phyloP scores from a whole-genome alignment of 2,888 invertebrate species.

The Hoplodrina blanda region DNA sequence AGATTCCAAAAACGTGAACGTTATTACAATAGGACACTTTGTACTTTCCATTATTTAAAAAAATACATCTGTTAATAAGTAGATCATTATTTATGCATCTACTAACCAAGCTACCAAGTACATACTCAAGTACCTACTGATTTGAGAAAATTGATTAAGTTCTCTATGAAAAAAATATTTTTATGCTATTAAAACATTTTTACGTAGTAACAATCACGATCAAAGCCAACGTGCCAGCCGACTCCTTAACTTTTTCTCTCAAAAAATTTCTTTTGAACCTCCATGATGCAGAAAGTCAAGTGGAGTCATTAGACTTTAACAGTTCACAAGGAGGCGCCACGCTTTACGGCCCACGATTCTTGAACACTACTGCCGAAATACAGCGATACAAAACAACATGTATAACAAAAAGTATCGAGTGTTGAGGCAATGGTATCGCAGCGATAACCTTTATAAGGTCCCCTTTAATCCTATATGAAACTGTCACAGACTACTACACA shows the following conservation, averaged over 20 bases:
- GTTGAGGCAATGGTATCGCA: neutral
- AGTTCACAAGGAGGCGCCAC: neutral
- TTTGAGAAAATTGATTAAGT: too few species aligned
- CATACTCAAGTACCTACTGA: too few species aligned
- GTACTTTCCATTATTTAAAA: too few species aligned
- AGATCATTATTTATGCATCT: too few species aligned
- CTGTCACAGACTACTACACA: neutral
- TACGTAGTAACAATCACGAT: neutral
- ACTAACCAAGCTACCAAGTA: too few species aligned
- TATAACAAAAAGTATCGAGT: conserved; percentile 1
- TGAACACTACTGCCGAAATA: neutral
- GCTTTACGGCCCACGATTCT: too few species aligned
- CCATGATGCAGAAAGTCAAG: conserved; percentile 1
- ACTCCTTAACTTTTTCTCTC: neutral
- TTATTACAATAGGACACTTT: too few species aligned
- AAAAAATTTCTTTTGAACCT: neutral
- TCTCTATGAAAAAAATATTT: neutral
- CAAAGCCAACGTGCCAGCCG: neutral
- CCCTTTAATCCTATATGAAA: too few species aligned
- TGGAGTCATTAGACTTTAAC: neutral
- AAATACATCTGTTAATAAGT: too few species aligned
- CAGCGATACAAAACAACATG: neutral
- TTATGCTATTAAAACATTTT: neutral
- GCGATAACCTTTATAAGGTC: neutral
- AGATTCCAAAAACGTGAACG: too few species aligned